Evolutionary conservation across 2,797 vertebrate species (phyloP), one percentile per base, ranked within the genome.

Genomic region (Scolopax bukidnonensis): DNA sequence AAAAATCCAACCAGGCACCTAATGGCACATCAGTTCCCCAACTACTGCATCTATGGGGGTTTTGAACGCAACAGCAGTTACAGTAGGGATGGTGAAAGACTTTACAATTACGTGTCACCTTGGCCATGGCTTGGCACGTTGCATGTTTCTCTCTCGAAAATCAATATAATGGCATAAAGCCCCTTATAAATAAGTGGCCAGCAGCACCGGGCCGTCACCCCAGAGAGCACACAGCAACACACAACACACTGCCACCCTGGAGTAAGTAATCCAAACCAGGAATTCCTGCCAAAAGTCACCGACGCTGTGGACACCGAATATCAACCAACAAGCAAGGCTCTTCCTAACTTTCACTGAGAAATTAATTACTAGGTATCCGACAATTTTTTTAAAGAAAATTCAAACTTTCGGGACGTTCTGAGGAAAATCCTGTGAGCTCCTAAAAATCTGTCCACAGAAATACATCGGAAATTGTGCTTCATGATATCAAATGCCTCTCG

Each of bases 241-340:
- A 36, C 36, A 36, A 36, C 36, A 36, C 36, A 36, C 36, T 16
- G 16, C 21, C 54, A 17, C 1, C 0, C 11, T 4, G 0, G 27
- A 33, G 0, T 16, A 59, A 80, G 32, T 12, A 36, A 54, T 13
- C 16, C 14, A 27, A 50, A 54, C 3, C 32, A 41, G 7, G 7
- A 18, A 60, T 12, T 54, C 30, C 57, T 45, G 38, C 9, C 47
- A 54, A 50, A 50, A 59, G n/a, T 16, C 24, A 40, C 17, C 43
- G 25, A 6, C 27, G 1, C 43, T 25, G 27, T 3, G 32, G 59
- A 10, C 47, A 41, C 9, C 5, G 40, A 30, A 2, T 8, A 33
- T 9, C 53, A 56, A 67, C 56, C 20, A 36, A 63, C 8, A 27
- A 50, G 30, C 50, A 40, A 73, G 51, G 47, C 38, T 57, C 51